phyloP scores from a whole-genome alignment of 2,113 vertebrate genomes.

The Acanthochromis polyacanthus region DNA sequence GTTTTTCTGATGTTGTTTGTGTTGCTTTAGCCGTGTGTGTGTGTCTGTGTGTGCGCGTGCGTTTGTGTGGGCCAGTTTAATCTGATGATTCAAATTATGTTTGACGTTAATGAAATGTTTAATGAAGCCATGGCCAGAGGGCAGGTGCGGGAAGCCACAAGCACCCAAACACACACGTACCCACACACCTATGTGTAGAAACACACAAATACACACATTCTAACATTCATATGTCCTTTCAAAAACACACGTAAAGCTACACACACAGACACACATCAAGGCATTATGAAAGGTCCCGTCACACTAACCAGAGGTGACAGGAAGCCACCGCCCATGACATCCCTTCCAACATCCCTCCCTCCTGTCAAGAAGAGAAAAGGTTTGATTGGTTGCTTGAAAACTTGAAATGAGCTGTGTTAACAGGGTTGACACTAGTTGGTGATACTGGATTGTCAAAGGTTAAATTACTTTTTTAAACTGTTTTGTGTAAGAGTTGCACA shows the following conservation, averaged over 20 bases:
- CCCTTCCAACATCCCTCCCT: conserved; percentile 6
- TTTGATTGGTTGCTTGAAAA: neutral
- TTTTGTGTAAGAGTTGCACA: no score
- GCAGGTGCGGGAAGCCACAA: conserved; percentile 29
- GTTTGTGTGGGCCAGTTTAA: conserved; percentile 36
- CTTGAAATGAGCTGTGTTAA: neutral
- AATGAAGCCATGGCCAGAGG: conserved; percentile 75
- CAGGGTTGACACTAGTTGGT: neutral
- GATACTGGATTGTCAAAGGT: neutral
- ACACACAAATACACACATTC: neutral
- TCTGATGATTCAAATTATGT: conserved; percentile 70
- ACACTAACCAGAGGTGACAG: conserved; percentile 60
- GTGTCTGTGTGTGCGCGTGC: neutral
- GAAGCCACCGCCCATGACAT: conserved; percentile 29
- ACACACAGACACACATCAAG: neutral
- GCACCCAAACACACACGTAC: conserved; percentile 17
- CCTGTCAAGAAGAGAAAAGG: neutral
- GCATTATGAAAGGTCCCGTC: conserved; percentile 56
- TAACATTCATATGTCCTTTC: neutral
- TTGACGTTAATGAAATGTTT: conserved; percentile 82
- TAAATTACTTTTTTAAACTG: neutral
- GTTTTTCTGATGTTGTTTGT: conserved; percentile 36
- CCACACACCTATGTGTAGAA: conserved; percentile 15
- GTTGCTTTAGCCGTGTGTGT: neutral
- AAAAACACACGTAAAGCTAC: neutral